Percentiles rank a stretch among this genome's conserved stretches.
These are phyloP conservation scores for Martes martes DNA, from an alignment of 2,113 vertebrate genomes.

Conservation along the genomic window DNA sequence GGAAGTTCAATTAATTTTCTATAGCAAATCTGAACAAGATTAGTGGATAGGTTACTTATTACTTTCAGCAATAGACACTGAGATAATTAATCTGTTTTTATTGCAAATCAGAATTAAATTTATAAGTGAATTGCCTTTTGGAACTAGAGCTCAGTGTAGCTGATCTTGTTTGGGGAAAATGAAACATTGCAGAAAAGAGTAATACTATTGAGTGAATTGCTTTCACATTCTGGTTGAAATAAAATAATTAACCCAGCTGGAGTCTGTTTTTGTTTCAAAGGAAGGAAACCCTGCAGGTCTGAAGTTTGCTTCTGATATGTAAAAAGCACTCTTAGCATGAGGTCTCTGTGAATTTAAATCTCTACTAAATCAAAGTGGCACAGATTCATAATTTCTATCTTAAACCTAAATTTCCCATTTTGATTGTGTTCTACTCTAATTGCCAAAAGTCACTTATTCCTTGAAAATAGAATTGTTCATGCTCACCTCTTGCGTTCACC, in stretches of 20 bases:
- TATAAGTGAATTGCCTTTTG: slow-evolving; percentile 6
- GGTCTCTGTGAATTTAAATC: not conserved
- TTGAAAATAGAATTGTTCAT: too few species aligned
- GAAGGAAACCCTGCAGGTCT: slow-evolving; percentile 34
- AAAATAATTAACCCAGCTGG: not conserved
- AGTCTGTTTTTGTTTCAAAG: not conserved
- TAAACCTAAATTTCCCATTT: not conserved
- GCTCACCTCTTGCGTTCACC: too few species aligned
- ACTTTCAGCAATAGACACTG: slow-evolving; percentile 35
- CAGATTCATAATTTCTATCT: not conserved
- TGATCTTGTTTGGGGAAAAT: slow-evolving; percentile 41
- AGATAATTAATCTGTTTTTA: slow-evolving; percentile 72
- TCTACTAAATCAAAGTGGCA: not conserved
- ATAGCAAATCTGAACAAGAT: slow-evolving; percentile 52
- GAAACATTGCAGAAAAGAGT: slow-evolving; percentile 52
- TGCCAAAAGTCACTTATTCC: not conserved
- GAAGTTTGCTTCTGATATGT: not conserved
- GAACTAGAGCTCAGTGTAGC: not conserved
- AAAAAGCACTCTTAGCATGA: not conserved
- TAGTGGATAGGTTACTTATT: slow-evolving; percentile 60
- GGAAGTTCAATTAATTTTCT: slow-evolving; percentile 67
- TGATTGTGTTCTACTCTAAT: not conserved
- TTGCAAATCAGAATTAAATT: slow-evolving; percentile 64
- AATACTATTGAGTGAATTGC: slow-evolving; percentile 41
- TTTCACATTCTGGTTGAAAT: slow-evolving; percentile 49